Conservation (phyloP, 2,797 vertebrate genomes). For the Momotus momota region DNA sequence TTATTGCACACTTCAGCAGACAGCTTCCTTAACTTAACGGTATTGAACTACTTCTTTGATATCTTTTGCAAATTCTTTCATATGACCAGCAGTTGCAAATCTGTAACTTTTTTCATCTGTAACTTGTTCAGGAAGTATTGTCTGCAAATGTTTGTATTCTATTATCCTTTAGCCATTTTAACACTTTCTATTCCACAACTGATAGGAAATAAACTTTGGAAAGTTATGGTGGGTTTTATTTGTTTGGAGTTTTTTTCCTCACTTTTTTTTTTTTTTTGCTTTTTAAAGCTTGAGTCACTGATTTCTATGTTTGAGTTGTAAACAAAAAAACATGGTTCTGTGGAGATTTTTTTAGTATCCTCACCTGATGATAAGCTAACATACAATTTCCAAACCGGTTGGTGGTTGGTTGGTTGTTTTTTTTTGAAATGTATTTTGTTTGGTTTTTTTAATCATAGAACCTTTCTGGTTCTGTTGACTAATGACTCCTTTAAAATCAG, state of each 20-base stretch:
- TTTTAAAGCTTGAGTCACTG: neutral
- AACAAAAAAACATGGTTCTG: neutral
- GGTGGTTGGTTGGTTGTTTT: too few relatives aligned
- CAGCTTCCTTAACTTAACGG: neutral
- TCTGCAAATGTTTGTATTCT: neutral
- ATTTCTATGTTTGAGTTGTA: neutral
- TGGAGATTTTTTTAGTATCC: neutral
- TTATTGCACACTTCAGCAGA: neutral
- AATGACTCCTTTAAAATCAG: neutral
- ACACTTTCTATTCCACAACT: neutral
- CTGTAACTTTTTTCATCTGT: neutral
- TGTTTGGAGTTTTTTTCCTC: neutral
- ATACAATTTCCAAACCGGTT: neutral
- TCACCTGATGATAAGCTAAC: neutral
- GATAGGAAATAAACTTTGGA: neutral
- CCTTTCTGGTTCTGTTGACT: neutral
- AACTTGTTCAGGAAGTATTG: neutral
- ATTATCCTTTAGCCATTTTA: slow-evolving; percentile 9
- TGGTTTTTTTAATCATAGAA: neutral
- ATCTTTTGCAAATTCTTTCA: neutral
- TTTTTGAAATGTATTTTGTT: rapidly evolving
- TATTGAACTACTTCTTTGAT: neutral
- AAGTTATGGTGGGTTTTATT: neutral
- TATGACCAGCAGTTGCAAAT: neutral
- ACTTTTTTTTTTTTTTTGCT: neutral